Evolutionary conservation across 1,140 invertebrate species (phyloP).

Genomic region (Coenobita brevimanus): DNA sequence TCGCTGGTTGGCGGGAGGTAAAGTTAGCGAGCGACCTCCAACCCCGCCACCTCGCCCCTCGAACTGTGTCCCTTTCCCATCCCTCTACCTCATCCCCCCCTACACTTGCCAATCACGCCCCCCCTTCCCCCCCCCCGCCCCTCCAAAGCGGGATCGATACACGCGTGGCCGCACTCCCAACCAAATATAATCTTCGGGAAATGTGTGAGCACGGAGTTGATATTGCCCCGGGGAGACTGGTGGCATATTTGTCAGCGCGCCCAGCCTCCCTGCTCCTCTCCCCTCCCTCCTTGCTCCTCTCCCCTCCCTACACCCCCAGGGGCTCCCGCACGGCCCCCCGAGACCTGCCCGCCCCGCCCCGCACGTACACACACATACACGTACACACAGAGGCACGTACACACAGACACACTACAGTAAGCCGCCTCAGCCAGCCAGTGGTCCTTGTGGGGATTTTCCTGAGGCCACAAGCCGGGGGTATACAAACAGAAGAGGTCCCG

Average conservation of each 20-base stretch:
- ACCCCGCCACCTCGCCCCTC: background rate
- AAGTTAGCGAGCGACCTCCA: conserved; percentile 28
- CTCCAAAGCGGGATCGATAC: background rate
- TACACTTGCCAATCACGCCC: conserved; percentile 19
- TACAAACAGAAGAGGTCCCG: too few relatives aligned
- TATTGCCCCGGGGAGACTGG: conserved; percentile 43
- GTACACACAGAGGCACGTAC: too few relatives aligned
- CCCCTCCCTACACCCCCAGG: too few relatives aligned
- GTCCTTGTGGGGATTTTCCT: background rate
- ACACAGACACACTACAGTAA: background rate
- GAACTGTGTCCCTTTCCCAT: background rate
- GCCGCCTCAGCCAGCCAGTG: background rate
- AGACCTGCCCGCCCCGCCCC: background rate
- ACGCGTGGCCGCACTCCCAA: background rate
- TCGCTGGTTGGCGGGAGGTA: conserved; percentile 37
- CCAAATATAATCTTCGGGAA: conserved; percentile 53
- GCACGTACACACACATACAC: background rate
- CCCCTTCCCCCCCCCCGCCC: background rate
- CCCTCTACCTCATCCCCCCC: background rate
- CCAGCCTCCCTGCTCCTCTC: background rate
- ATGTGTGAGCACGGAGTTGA: conserved; percentile 39
- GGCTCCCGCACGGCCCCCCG: background rate
- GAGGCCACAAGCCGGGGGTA: too few relatives aligned
- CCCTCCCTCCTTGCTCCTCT: too few relatives aligned
- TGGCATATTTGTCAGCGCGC: conserved; percentile 53